Evolutionary conservation across 2,113 vertebrate genomes (phyloP), one percentile per base, ranked within the genome.

Genomic region (Cacatua alba): DNA sequence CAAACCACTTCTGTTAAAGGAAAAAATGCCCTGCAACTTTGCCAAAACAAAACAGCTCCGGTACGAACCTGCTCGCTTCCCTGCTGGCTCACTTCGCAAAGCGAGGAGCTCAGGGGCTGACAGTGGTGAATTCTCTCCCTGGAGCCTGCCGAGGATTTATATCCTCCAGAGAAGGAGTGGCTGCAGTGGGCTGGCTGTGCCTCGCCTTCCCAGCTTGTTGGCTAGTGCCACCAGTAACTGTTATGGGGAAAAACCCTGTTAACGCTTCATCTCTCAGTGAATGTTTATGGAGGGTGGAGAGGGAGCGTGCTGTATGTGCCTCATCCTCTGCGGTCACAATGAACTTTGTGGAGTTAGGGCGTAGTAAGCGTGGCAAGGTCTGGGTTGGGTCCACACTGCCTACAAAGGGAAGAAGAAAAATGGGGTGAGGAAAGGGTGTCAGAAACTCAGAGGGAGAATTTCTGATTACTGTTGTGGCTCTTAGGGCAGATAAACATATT

Each of bases 11-110:
- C 64, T 94, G 74, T 80, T 0, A 10, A 7, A 60, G 59, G 57
- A 37, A 69, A 64, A 71, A 55, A 52, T 37, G 0, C 19, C 41
- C 53, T 86, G 59, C 43, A 55, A 71, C 65, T 82, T 33, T 89
- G 93, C 91, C 95, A 95, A 84, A 89, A 91, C 77, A 86, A 75
- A 92, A 82, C 33, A 82, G 62, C 86, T 95, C 95, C 43, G 84
- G 86, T 91, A 57, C 55, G 29, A 92, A 95, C 96, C 81, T 95
- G 95, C 83, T 89, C 77, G 26, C 65, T 92, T 89, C 91, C 60
- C 69, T 82, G 80, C 89, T 89, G 77, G 74, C 69, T 89, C 48
- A 6, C 29, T 68, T 68, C 2, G 0, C 67, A 44, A 89, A 26
- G 60, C 18, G 1, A 70, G 51, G 43, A 90, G 67, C 59, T 80